Evolutionary conservation across 2,888 invertebrate species (phyloP), one percentile per base, ranked within the genome.

Genomic region (Camponotus fellah): DNA sequence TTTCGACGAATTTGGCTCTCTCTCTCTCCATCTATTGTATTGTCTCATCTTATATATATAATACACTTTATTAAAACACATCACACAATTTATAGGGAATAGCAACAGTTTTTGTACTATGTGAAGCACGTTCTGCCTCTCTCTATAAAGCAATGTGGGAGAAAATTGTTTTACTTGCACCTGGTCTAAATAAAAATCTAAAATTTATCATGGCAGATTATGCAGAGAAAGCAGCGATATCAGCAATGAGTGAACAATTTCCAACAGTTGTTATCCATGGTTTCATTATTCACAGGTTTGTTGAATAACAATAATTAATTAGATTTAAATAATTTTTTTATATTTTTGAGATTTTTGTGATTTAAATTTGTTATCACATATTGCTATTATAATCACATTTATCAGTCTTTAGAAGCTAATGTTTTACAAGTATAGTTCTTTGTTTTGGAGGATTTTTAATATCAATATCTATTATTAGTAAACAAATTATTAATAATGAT

Each of bases 81-180:
- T 17, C 37, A 4, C 34, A 64, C 6, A n/a, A 34, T 64, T 34
- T 65, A 12, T 65, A 65, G 65, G 37, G 21, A 3, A 40, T 65
- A 65, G 65, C 65, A 40, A 21, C 21, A 40, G 40, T 65, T 40
- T 65, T 65, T 40, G 65, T 37, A 12, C 14, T 65, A 21, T 65
- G 40, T 65, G 65, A 65, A 9, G 40, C 6, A 65, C 65, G 40
- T 40, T 65, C 40, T n/a, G 40, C 40, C 0, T 40, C 65, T 65
- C 21, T 65, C 6, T 65, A 21, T 65, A 65, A 65, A 21, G 21
- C 40, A 40, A 65, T 65, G 65, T 65, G 40, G 65, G 21, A 65
- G 9, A 65, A 65, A 65, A 40, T 65, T 6, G 8, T 65, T 65
- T 65, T 3, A 8, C 65, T 65, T 65, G 65, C 21, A 65, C 65